Evolutionary conservation across 2,797 vertebrate genomes (phyloP), one percentile per base, ranked within the genome.

Genomic region (Dipus sagitta): DNA sequence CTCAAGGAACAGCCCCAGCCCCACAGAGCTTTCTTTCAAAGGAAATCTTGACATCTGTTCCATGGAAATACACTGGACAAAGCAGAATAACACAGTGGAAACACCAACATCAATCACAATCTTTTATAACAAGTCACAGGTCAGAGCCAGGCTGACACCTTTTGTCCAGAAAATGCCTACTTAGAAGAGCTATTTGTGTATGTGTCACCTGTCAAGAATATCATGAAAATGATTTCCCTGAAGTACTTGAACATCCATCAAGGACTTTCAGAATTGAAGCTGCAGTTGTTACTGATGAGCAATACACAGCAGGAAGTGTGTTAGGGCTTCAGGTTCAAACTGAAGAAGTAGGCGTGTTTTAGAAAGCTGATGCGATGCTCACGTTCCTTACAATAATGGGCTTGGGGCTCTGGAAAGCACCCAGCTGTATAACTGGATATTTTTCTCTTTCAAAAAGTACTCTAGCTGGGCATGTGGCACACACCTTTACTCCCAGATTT

Each of bases 321-420:
- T 93, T 92, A 79, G 47, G 77, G 20, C 87, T 96, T 92, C 92
- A 92, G 91, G 89, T 78, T 93, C 13, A 78, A 77, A 78, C 52
- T 58, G 68, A 95, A 82, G 42, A 94, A 94, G n/a, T 81, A 68
- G 78, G 38, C 11, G 21, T 60, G 85, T 77, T 91, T 65, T 90
- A 94, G 76, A 81, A 77, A 88, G 38, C 82, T 94, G 23, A 67
- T 77, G 90, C 26, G 72, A 34, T 92, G n/a, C 80, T 96, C 65
- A 85, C 65, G 92, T 89, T 90, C 65, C 60, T 91, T 94, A 18
- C 80, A 93, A 74, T 82, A 74, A 52, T 86, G 32, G 14, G 20
- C 60, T 96, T 67, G 87, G 42, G 90, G 70, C 67, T 91, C 74
- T 88, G 58, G 85, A 82, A 65, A 87, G 52, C 80, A 91, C 93